A percentile compares a stretch with the other conserved stretches of the same genome.
Evolutionary conservation across 2,113 vertebrate genomes (phyloP).

Genomic region (Peucedramus taeniatus): DNA sequence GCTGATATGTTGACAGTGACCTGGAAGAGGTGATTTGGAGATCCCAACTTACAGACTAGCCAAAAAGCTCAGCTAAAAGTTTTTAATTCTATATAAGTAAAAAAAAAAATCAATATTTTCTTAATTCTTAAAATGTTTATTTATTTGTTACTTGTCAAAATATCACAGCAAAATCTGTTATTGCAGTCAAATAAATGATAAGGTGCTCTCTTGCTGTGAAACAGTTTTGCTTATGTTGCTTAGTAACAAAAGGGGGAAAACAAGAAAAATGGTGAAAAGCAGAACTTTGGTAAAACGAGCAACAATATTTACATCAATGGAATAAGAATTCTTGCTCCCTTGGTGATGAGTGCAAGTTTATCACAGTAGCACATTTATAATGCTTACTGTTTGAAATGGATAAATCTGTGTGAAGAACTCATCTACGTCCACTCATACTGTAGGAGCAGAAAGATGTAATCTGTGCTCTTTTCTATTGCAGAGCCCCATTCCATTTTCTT

Average conservation of each 20-base stretch:
- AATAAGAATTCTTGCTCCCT: not conserved
- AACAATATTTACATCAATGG: conserved; percentile 25
- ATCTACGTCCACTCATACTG: not conserved
- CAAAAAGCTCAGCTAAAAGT: not conserved
- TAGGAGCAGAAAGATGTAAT: not conserved
- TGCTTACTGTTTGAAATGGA: not conserved
- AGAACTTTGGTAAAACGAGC: not conserved
- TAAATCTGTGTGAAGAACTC: not conserved
- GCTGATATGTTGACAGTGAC: not conserved
- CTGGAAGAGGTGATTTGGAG: not conserved
- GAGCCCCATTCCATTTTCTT: not conserved
- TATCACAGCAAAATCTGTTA: conserved; percentile 5
- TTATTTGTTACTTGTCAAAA: not conserved
- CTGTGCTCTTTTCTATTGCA: not conserved
- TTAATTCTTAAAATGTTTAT: not conserved
- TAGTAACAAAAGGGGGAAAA: conserved; percentile 21
- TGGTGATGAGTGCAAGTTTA: not conserved
- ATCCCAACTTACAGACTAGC: not conserved
- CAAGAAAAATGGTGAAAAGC: not conserved
- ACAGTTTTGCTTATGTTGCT: conserved; percentile 29
- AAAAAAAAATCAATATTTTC: not conserved
- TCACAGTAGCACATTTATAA: not conserved
- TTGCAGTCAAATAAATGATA: conserved; percentile 48
- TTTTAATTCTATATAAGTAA: not conserved
- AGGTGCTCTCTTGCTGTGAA: not conserved